Base-by-base conservation (phyloP, 2,797 vertebrate genomes). In the Emydoidea blandingii region DNA sequence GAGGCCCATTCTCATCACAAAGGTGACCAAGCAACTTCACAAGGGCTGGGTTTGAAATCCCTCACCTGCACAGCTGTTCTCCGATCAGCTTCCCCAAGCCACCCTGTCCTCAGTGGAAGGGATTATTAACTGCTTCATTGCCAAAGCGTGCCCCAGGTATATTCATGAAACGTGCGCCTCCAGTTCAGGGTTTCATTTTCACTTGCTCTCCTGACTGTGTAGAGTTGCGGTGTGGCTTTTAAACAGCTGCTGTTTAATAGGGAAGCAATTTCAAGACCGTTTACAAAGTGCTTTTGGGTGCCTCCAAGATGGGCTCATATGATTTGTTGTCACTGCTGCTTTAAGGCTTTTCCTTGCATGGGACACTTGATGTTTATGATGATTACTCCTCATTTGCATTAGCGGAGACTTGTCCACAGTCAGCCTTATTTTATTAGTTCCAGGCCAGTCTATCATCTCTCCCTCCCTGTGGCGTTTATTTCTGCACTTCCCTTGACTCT, bases 81-180 rank as follows among this genome's bases (percentile, higher is more conserved):
- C 14, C 31, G 4, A 8, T 34, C 16, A n/a, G 62, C 8, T 16
- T n/a, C 8, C 34, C 15, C 31, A 34, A n/a, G 62, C 62, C 65
- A 68, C n/a, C 18, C 18, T 21, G 65, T 68, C n/a, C n/a, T 37
- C n/a, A 37, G 65, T 11, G 18, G n/a, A 37, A 68, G n/a, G n/a
- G 37, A 12, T 41, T 41, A 41, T 41, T 41, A 72, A 37, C 29
- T 15, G 27, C 44, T 78, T 78, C 15, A 3, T 31, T 78, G 74
- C 27, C 44, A 49, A 29, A 27, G 27, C 6, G 8, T 31, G 44
- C 25, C 44, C 25, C 4, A 27, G 23, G 25, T 16, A 31, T 47
- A 5, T 49, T 78, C 47, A 0, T 0, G 18, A 57, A 57, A 16
- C 0, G 1, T 5, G 16, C 0, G 0, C 44, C 41, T 57, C 2